A percentile compares a stretch with the other conserved stretches of the same genome.
These are phyloP conservation scores for Gobio occitaniae DNA, from an alignment of 2,797 vertebrate genomes.

Conservation along the genomic window DNA sequence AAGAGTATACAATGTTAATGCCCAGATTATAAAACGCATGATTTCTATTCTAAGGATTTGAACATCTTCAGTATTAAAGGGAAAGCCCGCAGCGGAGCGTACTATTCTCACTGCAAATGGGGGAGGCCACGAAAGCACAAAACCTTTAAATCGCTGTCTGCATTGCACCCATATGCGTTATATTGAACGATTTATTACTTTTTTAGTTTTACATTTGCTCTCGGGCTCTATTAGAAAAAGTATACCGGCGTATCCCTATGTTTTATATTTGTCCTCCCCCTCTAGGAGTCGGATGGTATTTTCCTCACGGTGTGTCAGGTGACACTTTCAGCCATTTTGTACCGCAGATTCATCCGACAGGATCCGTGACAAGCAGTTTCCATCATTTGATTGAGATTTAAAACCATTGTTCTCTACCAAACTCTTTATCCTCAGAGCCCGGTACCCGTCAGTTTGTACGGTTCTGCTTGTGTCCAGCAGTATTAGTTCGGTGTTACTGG, in stretches of 20 bases:
- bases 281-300: constrained; percentile 55
- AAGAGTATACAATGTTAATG: not conserved
- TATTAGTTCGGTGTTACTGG: not conserved
- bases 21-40: constrained; percentile 29
- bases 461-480: not conserved
- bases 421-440: not conserved
- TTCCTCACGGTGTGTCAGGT: constrained; percentile 74
- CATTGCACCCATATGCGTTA: not conserved
- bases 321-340: constrained; percentile 71
- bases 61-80: constrained; percentile 61
- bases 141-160: not conserved
- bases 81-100: constrained; percentile 76
- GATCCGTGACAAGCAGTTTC: constrained; percentile 16
- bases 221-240: not conserved
- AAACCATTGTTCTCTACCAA: not conserved
- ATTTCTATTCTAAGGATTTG: constrained; percentile 55
- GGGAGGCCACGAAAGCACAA: constrained; percentile 46
- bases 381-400: not conserved
- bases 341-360: constrained; percentile 34
- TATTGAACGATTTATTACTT: fast-evolving
- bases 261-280: constrained; percentile 17
- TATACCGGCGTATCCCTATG: not conserved
- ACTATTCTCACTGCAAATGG: constrained; percentile 65
- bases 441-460: not conserved
- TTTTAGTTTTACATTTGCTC: not conserved